Percentiles rank a stretch among this genome's conserved stretches.
phyloP scores from a whole-genome alignment of 2,113 vertebrate species.

The Orientallactaga bullata region DNA sequence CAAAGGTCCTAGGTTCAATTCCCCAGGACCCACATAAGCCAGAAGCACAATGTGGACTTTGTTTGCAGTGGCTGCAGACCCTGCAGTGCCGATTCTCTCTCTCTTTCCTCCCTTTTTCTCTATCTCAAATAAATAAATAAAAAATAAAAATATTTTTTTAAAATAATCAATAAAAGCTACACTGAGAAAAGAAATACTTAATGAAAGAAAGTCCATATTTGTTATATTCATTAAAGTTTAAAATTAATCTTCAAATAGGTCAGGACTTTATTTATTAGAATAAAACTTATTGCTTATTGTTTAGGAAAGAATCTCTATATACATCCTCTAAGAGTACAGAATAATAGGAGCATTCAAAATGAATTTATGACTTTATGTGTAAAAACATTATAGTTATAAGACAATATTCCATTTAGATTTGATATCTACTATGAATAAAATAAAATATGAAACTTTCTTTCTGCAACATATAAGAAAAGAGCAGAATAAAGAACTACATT shows the following conservation, averaged over 20 bases:
- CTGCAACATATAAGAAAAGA: background rate
- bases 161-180: no score
- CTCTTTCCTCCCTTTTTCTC: no score
- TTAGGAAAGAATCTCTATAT: background rate
- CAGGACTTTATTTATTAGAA: background rate
- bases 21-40: no score
- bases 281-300: background rate
- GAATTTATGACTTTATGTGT: background rate
- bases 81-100: no score
- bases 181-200: background rate
- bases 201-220: background rate
- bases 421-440: background rate
- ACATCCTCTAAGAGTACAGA: background rate
- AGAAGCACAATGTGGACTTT: no score
- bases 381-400: background rate
- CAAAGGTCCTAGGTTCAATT: no score
- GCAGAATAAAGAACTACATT: background rate
- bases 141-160: no score
- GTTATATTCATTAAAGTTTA: background rate
- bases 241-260: background rate
- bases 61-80: no score
- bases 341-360: background rate
- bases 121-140: no score
- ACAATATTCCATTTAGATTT: background rate
- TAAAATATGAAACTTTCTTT: background rate